Evolutionary conservation across 35 echinoderm and acorn worm species (phyloP).

Genomic region (Lytechinus variegatus): DNA sequence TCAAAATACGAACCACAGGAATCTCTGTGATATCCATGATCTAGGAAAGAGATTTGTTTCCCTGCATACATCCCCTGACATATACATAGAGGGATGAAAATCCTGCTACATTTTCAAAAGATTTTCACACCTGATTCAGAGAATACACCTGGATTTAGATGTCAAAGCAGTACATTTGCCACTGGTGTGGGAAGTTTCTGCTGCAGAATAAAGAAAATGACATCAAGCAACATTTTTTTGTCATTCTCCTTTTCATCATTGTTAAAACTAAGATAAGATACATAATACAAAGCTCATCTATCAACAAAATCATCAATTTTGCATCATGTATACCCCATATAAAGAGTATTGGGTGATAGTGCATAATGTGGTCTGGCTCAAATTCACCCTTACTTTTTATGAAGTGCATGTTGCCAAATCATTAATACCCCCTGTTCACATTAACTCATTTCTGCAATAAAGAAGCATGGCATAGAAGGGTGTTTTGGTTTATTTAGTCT

Average conservation of each 20-base stretch:
- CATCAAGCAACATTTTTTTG: not conserved
- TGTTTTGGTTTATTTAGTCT: too few species aligned
- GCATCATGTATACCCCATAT: too few species aligned
- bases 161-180: not conserved
- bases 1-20: conserved; percentile 28
- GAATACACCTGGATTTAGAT: not conserved
- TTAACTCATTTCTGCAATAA: too few species aligned
- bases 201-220: not conserved
- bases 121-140: not conserved
- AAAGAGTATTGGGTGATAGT: too few species aligned
- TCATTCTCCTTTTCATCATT: not conserved
- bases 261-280: too few species aligned
- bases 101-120: not conserved
- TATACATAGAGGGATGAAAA: not conserved
- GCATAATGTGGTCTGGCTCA: too few species aligned
- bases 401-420: too few species aligned
- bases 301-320: too few species aligned
- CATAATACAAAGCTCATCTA: too few species aligned
- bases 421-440: too few species aligned
- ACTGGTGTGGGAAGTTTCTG: not conserved
- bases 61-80: not conserved
- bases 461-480: too few species aligned
- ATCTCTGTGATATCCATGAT: not conserved
- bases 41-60: not conserved
- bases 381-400: too few species aligned